Conservation (phyloP, 1,140 invertebrate genomes). For the Steinernema feltiae region DNA sequence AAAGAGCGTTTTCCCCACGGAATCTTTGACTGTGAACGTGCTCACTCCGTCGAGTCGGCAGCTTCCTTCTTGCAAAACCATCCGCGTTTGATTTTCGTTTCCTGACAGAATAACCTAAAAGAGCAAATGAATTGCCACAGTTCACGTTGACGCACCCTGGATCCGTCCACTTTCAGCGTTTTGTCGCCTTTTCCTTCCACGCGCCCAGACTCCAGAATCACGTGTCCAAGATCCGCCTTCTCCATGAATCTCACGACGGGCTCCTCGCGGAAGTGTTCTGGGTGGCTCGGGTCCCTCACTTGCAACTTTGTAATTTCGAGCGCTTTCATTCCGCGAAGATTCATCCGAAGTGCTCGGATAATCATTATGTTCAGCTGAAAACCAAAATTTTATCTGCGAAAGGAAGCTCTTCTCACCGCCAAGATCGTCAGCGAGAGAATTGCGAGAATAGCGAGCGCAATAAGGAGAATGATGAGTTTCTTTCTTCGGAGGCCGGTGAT, state of each 20-base stretch:
- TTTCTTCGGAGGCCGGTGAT: background rate
- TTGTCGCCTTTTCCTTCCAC: slow-evolving; percentile 37
- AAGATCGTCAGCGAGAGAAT: background rate
- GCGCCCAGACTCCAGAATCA: slow-evolving; percentile 44
- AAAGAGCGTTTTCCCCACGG: slow-evolving; percentile 41
- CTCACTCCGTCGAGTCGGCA: slow-evolving; percentile 39
- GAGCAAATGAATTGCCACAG: slow-evolving; percentile 18
- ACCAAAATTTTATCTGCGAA: background rate
- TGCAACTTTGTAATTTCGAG: slow-evolving; percentile 38
- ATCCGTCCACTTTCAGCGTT: slow-evolving; percentile 36
- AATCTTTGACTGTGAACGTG: slow-evolving; percentile 35
- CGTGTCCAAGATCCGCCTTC: slow-evolving; percentile 45
- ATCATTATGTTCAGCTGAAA: slow-evolving; percentile 35
- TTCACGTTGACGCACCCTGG: slow-evolving; percentile 17
- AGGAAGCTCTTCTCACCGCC: background rate
- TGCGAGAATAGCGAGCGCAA: background rate
- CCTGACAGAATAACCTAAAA: slow-evolving; percentile 39
- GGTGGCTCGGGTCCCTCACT: background rate
- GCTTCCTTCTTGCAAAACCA: slow-evolving; percentile 42
- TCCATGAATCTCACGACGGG: slow-evolving; percentile 45
- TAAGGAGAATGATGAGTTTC: background rate
- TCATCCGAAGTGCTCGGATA: slow-evolving; percentile 42
- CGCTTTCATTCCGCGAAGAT: slow-evolving; percentile 36
- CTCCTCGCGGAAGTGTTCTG: slow-evolving; percentile 35
- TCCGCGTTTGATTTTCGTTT: slow-evolving; percentile 29